Percentiles rank a stretch among this genome's conserved stretches.
Conservation (phyloP, 2,113 vertebrate genomes). For the Pogonocichla stellata region DNA sequence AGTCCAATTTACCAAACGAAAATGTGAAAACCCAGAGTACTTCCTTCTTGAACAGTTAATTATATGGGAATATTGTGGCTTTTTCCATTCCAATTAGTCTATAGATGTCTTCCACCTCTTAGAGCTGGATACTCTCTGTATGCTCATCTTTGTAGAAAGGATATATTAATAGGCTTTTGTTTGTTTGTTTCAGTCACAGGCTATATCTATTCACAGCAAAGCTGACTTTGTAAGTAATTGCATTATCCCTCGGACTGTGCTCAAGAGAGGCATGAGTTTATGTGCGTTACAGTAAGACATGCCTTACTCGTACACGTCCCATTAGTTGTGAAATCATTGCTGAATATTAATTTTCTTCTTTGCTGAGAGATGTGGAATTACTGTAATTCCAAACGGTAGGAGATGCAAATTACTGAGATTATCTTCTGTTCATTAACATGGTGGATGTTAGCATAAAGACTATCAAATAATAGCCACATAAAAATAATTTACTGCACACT, state of each 20-base stretch:
- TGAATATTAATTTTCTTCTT: conserved; percentile 58
- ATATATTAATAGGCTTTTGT: background rate
- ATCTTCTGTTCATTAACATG: conserved; percentile 49
- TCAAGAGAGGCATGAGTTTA: background rate
- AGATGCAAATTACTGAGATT: conserved; percentile 41
- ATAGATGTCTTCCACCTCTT: fast-evolving
- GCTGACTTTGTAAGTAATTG: background rate
- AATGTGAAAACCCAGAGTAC: background rate
- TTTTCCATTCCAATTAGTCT: background rate
- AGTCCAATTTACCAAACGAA: background rate
- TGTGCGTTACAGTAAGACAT: background rate
- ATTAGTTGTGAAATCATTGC: conserved; percentile 11
- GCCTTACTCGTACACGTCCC: conserved; percentile 1
- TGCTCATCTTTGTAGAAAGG: background rate
- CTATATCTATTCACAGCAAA: background rate
- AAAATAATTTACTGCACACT: conserved; percentile 32
- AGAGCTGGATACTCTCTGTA: background rate
- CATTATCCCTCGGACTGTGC: background rate
- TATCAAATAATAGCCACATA: conserved; percentile 26
- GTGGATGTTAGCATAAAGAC: conserved; percentile 33
- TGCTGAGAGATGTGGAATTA: conserved; percentile 17
- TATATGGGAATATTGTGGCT: fast-evolving
- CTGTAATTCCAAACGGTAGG: conserved; percentile 11
- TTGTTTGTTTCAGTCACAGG: background rate
- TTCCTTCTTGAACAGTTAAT: background rate